A percentile compares a stretch with the other conserved stretches of the same genome.
Conservation (phyloP, 1,140 invertebrate species). For the Heliothis subflexa region DNA sequence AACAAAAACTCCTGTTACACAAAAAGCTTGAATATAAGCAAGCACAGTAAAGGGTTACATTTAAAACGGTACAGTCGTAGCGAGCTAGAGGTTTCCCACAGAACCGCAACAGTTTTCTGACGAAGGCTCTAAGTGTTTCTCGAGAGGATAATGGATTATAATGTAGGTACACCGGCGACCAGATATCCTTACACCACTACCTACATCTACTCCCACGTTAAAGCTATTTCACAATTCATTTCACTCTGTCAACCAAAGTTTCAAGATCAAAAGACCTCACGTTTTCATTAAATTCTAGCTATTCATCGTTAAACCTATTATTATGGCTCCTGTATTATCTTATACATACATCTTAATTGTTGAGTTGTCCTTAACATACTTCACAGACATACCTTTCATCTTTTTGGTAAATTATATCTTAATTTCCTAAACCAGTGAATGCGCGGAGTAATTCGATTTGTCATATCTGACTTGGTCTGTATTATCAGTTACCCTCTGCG, state of each 20-base stretch:
- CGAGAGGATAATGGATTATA: constrained; percentile 56
- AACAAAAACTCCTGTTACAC: background rate
- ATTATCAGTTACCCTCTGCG: constrained; percentile 10
- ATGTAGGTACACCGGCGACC: constrained; percentile 49
- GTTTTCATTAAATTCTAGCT: constrained; percentile 10
- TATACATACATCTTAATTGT: constrained; percentile 50
- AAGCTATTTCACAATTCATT: constrained; percentile 39
- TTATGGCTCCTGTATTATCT: constrained; percentile 41
- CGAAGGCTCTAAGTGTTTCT: constrained; percentile 39
- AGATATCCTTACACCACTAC: constrained; percentile 35
- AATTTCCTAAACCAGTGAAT: constrained; percentile 56
- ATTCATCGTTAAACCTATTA: constrained; percentile 30
- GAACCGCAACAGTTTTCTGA: constrained; percentile 30
- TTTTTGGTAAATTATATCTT: constrained; percentile 50
- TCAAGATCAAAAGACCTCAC: constrained; percentile 1
- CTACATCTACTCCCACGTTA: constrained; percentile 10
- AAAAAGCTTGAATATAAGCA: background rate
- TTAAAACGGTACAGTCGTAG: background rate
- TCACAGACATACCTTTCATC: constrained; percentile 35
- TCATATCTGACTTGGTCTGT: constrained; percentile 37
- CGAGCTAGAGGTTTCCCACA: background rate
- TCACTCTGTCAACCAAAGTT: constrained; percentile 13
- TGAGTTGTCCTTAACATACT: constrained; percentile 37
- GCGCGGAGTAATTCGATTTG: constrained; percentile 46
- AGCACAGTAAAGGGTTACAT: background rate